Conservation (phyloP, 2,888 invertebrate genomes). For the Formica aserva region DNA sequence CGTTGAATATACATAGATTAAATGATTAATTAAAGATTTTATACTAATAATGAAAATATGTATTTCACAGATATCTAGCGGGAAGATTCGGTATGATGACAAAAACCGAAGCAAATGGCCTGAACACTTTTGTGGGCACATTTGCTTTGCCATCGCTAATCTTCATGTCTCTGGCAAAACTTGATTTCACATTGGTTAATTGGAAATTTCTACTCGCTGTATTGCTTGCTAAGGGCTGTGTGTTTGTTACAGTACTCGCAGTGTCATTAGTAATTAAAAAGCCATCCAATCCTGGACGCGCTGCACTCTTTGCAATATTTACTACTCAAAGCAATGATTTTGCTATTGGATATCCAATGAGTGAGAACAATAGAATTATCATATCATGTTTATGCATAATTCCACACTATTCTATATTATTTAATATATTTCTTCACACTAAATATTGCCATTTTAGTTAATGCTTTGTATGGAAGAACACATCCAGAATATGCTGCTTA, state of each 20-base stretch:
- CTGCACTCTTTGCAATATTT: constrained; percentile 97
- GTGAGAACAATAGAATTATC: constrained; percentile 87
- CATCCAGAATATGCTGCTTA: constrained; percentile 97
- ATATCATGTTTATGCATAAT: background rate
- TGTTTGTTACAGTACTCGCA: constrained; percentile 93
- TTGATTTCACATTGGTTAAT: constrained; percentile 94
- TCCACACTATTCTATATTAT: background rate
- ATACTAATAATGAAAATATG: constrained; percentile 24
- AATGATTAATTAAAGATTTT: constrained; percentile 7
- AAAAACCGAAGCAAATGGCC: constrained; percentile 94
- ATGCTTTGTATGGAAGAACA: constrained; percentile 93
- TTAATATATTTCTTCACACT: background rate
- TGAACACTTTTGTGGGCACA: constrained; percentile 96
- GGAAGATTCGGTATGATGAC: constrained; percentile 94
- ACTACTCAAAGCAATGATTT: constrained; percentile 99
- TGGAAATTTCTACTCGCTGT: constrained; percentile 96
- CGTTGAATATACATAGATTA: background rate
- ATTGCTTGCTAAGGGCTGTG: constrained; percentile 93
- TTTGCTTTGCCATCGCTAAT: constrained; percentile 97
- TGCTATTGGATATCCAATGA: constrained; percentile 97
- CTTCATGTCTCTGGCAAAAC: constrained; percentile 94
- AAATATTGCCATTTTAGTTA: constrained; percentile 87
- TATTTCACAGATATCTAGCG: constrained; percentile 90
- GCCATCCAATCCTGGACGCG: constrained; percentile 93
- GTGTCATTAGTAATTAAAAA: constrained; percentile 93